Base-by-base conservation (phyloP, 2,797 vertebrate species). In the Mormyrus hasselquistii region DNA sequence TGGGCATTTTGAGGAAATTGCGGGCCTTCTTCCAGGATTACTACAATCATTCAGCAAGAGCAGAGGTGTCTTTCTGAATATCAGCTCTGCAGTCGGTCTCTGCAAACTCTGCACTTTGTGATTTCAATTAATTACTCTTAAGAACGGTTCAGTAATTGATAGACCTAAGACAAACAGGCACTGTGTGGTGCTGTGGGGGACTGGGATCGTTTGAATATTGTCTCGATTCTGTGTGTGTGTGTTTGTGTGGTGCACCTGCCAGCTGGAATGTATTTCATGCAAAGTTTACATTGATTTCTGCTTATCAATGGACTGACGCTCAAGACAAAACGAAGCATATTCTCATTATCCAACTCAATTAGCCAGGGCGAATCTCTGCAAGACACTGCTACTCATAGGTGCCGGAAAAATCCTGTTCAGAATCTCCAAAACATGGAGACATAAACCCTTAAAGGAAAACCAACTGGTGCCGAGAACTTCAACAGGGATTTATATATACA, bases 201-300 rank as follows among this genome's bases (percentile, higher is more conserved):
- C 38, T 69, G 65, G 38, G 41, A 41, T 73, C 65, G 12, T 73
- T 73, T 16, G 29, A 38, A 38, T 6, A 1, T 69, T 34, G 25
- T 69, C 65, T 38, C 4, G 4, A 73, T 73, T 73, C 3, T 86
- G 57, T n/a, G 25, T 34, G 49, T 50, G 87, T 73, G n/a, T 50
- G 25, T 84, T 41, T 10, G 47, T 34, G 25, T 44, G 53, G 29
- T 49, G 47, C 22, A 25, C n/a, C 14, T 84, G 79, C 76, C 88
- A 57, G 29, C 47, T 53, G 47, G 69, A 82, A 87, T 38, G n/a
- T 47, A 82, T 87, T 83, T 87, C 8, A 59, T 10, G 10, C 62
- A 83, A 52, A 25, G 44, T 50, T 82, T 12, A 14, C 69, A 89
- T 88, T 88, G 89, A 87, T 89, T 82, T 82, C 87, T 89, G 53